Evolutionary conservation across 2,888 invertebrate genomes (phyloP).

Genomic region (Villa cingulata): DNA sequence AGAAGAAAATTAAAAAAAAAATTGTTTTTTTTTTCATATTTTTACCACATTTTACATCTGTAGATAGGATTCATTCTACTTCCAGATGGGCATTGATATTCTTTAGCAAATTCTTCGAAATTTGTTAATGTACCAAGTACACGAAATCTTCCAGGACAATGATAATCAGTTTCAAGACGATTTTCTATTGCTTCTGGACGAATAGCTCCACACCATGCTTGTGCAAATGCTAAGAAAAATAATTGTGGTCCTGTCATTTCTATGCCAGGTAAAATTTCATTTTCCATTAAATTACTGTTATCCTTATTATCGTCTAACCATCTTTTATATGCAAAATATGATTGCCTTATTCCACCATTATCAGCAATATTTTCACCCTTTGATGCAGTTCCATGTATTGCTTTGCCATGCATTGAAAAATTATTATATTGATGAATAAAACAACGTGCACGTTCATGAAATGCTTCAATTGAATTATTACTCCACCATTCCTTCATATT

Average conservation of each 20-base stretch:
- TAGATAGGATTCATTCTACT: conserved; percentile 84
- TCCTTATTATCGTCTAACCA: conserved; percentile 44
- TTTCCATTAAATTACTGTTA: conserved; percentile 47
- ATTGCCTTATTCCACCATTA: conserved; percentile 84
- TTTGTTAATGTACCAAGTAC: conserved; percentile 89
- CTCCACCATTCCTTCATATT: conserved; percentile 19
- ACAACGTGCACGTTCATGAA: conserved; percentile 16
- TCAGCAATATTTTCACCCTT: conserved; percentile 93
- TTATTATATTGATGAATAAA: conserved; percentile 17
- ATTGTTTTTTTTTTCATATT: no score
- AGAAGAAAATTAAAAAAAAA: no score
- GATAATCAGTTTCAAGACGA: conserved; percentile 65
- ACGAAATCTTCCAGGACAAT: conserved; percentile 64
- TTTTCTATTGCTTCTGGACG: conserved; percentile 61
- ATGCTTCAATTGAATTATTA: conserved; percentile 12
- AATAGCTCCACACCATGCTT: conserved; percentile 78
- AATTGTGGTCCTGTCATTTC: conserved; percentile 54
- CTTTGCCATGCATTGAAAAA: conserved; percentile 15
- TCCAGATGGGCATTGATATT: conserved; percentile 72
- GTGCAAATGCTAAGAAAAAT: conserved; percentile 75
- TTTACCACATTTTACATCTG: conserved; percentile 85
- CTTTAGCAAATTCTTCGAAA: conserved; percentile 77
- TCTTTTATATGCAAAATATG: conserved; percentile 68
- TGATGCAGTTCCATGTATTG: conserved; percentile 63
- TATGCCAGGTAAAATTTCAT: conserved; percentile 52